Base-by-base conservation (phyloP, 1,140 invertebrate genomes). In the Nasonia longicornis region DNA sequence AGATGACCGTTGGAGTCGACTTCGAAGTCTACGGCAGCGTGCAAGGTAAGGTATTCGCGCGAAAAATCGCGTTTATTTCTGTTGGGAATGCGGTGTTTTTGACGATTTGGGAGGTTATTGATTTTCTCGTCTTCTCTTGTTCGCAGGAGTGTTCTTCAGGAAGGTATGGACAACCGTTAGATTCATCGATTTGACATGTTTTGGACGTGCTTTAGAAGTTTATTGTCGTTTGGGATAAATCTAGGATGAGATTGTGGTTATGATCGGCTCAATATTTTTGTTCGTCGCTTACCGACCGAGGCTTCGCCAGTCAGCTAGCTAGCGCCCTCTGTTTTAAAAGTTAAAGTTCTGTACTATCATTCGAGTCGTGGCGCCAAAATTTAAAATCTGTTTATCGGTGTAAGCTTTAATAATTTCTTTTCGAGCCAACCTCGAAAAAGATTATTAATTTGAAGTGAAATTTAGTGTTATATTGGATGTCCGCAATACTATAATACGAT, bases 11-110 rank as follows among this genome's bases (percentile, higher is more conserved):
- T 52, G 88, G 91, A 22, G 86, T 93, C 14, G 92, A 94, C 86
- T 94, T 94, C 86, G 93, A 94, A 87, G 92, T 94, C 6, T 93
- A 89, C 86, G 93, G 93, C 75, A 88, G 88, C 83, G 93, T 94
- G 7, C 93, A 94, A 91, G 93, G 92, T 92, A 85, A 35, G 84
- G 77, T 80, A 72, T 42, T 73, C 20, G 31, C 11, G 16, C n/a
- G 38, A 63, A 38, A 31, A 22, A 26, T 35, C n/a, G 3, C 45
- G 26, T 35, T 7, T 58, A 7, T 58, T 35, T 35, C 31, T 35
- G 31, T 3, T 58, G n/a, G 22, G 22, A 29, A 74, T 42, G 38
- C 1, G 38, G 10, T 42, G 6, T 42, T 8, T 42, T 42, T 8
- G 7, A 8, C 38, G 38, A 8, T 42, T 42, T 7, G n/a, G 22